Percentiles rank a stretch among this genome's conserved stretches.
phyloP scores from a whole-genome alignment of 2,888 invertebrate genomes.

The Ectemnius lituratus region DNA sequence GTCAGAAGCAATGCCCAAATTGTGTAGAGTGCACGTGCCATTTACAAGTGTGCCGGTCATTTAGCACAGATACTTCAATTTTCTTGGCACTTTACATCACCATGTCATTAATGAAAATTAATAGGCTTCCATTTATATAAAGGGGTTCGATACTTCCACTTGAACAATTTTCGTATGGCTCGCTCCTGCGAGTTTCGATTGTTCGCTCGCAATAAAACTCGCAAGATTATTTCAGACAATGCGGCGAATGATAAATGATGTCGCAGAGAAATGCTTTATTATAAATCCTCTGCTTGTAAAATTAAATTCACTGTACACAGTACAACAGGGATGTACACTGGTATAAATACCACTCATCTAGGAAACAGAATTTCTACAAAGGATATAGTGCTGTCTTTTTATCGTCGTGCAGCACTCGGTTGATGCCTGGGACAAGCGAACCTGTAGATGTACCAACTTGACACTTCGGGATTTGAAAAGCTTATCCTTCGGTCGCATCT shows the following conservation, averaged over 20 bases:
- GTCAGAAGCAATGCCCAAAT: slow-evolving; percentile 69
- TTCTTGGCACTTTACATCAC: not conserved
- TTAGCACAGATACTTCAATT: no score
- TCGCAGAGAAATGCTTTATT: not conserved
- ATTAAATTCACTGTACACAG: not conserved
- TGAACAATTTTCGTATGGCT: not conserved
- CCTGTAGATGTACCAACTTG: slow-evolving; percentile 57
- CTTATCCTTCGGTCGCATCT: slow-evolving; percentile 47
- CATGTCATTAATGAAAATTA: not conserved
- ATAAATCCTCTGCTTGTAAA: not conserved
- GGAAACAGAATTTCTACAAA: not conserved
- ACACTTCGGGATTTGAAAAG: slow-evolving; percentile 64
- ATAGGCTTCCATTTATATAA: no score
- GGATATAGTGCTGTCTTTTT: not conserved
- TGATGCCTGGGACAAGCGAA: slow-evolving; percentile 31
- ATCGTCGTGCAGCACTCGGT: slow-evolving; percentile 4
- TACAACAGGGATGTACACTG: not conserved
- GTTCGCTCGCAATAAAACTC: not conserved
- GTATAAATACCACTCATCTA: not conserved
- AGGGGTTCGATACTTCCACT: not conserved
- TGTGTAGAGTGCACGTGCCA: slow-evolving; percentile 66
- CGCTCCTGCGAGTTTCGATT: not conserved
- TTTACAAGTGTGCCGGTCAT: slow-evolving; percentile 26
- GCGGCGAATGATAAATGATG: no score
- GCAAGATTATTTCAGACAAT: not conserved